Percentiles rank a stretch among this genome's conserved stretches.
phyloP scores from a whole-genome alignment of 2,113 vertebrate genomes.

The Dromaius novaehollandiae region DNA sequence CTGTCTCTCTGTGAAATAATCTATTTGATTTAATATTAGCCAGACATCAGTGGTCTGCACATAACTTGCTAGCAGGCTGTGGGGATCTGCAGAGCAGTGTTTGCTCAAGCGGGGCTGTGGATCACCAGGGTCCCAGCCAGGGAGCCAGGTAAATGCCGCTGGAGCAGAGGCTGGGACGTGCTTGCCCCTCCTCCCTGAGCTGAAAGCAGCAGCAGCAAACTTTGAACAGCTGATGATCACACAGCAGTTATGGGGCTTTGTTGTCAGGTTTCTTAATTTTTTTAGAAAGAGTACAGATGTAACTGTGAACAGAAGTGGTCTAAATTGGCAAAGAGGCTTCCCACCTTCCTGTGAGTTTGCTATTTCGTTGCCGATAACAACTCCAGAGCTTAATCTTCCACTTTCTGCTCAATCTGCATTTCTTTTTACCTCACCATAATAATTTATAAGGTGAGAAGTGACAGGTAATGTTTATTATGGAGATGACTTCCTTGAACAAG shows the following conservation, averaged over 20 bases:
- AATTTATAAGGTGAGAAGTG: slow-evolving; percentile 20
- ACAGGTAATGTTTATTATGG: slow-evolving; percentile 23
- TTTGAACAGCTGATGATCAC: background rate
- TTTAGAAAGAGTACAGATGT: background rate
- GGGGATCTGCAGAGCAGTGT: background rate
- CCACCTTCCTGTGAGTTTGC: background rate
- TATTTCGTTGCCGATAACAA: background rate
- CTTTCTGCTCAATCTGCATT: background rate
- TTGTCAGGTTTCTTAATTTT: background rate
- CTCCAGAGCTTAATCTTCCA: background rate
- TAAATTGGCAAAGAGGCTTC: background rate
- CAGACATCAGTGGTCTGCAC: background rate
- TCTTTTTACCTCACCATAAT: background rate
- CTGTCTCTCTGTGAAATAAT: background rate
- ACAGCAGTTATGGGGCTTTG: background rate
- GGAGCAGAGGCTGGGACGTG: too few species aligned
- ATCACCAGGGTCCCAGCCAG: background rate
- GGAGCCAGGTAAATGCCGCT: background rate
- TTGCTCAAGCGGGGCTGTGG: background rate
- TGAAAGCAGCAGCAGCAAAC: background rate
- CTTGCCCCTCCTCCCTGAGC: too few species aligned
- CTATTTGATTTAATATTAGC: background rate
- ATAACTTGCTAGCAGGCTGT: background rate
- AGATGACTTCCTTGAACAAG: slow-evolving; percentile 22
- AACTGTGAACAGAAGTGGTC: background rate